Conservation (phyloP, 53 echinoderm and acorn worm species). For the Apostichopus leukothele region DNA sequence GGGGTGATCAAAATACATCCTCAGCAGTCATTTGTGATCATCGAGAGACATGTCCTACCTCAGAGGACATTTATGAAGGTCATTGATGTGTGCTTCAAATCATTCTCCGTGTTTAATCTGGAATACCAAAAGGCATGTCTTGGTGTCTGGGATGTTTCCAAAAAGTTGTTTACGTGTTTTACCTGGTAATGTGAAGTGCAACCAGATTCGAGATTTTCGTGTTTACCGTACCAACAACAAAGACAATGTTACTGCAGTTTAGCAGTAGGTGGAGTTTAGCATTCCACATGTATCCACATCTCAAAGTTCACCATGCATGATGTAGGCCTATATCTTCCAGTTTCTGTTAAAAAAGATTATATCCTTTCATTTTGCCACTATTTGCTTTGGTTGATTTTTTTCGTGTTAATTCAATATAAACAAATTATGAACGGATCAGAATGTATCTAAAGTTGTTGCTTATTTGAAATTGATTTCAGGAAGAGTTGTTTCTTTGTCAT, state of each 20-base stretch:
- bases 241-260: not conserved
- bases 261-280: too few species aligned
- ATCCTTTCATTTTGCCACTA: too few species aligned
- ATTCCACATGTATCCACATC: too few species aligned
- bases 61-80: slow-evolving; percentile 46
- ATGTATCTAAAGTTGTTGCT: too few species aligned
- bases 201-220: slow-evolving; percentile 6
- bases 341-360: too few species aligned
- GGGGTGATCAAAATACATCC: slow-evolving; percentile 47
- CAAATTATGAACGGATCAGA: too few species aligned
- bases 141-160: slow-evolving; percentile 46
- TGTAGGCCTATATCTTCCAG: too few species aligned
- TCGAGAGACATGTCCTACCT: slow-evolving; percentile 46
- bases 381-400: too few species aligned
- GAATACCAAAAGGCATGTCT: slow-evolving; percentile 56
- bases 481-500: too few species aligned
- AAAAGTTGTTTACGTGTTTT: not conserved
- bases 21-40: slow-evolving; percentile 53
- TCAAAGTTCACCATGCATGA: too few species aligned
- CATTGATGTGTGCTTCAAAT: slow-evolving; percentile 51
- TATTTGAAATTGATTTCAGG: too few species aligned
- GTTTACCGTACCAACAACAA: not conserved
- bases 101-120: slow-evolving; percentile 49
- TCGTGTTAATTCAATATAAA: too few species aligned
- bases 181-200: not conserved